Conservation (phyloP, 2,797 vertebrate species). For the Lacerta bilineata region DNA sequence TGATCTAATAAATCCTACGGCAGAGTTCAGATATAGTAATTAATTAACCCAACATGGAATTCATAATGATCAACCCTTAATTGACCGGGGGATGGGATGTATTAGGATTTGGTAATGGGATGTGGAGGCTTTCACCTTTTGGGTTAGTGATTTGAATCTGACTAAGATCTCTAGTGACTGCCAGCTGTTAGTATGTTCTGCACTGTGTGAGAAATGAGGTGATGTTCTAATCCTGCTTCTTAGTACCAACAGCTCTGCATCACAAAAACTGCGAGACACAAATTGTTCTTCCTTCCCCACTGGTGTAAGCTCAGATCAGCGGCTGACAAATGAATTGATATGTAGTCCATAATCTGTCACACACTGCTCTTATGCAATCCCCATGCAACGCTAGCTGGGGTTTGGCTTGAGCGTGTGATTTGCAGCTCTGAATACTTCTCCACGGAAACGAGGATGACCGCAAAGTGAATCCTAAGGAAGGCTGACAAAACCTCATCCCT, state of each 20-base stretch:
- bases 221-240: constrained; percentile 53
- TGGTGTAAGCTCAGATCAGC: constrained; percentile 16
- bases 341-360: neutral
- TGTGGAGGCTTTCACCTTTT: constrained; percentile 73
- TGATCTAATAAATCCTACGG: constrained; percentile 69
- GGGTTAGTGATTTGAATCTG: constrained; percentile 76
- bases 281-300: constrained; percentile 8
- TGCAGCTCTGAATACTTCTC: neutral
- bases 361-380: neutral
- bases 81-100: constrained; percentile 73
- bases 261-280: neutral
- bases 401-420: neutral
- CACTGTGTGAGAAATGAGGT: constrained; percentile 54
- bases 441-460: neutral
- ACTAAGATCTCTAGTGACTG: constrained; percentile 73
- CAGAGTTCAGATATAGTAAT: constrained; percentile 70
- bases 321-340: constrained; percentile 15
- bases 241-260: constrained; percentile 42
- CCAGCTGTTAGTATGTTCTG: constrained; percentile 67
- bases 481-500: neutral
- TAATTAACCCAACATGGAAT: constrained; percentile 74
- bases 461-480: neutral
- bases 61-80: constrained; percentile 73
- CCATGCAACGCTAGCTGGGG: neutral
- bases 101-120: constrained; percentile 76